Evolutionary conservation across 2,888 invertebrate genomes (phyloP).

Genomic region (Epinotia demarniana): DNA sequence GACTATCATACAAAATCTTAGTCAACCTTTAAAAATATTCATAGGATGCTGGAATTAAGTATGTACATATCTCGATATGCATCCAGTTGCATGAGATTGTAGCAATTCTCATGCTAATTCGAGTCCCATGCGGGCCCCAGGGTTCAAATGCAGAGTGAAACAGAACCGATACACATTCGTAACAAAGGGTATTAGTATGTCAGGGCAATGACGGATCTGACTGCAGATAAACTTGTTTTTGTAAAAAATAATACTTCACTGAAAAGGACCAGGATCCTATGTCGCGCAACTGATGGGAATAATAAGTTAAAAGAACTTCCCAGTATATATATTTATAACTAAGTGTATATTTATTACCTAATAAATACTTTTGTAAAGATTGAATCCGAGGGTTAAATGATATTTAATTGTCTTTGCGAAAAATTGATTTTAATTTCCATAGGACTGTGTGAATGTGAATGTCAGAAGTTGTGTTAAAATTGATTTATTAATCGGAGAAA

Average conservation of each 20-base stretch:
- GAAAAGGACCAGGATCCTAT: not conserved
- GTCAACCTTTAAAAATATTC: constrained; percentile 45
- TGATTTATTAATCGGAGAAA: too few relatives aligned
- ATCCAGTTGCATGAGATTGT: constrained; percentile 59
- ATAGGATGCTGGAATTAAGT: constrained; percentile 48
- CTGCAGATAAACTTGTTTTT: constrained; percentile 26
- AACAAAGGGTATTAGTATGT: constrained; percentile 12
- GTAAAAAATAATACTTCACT: constrained; percentile 16
- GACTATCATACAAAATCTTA: not conserved
- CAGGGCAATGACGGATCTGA: constrained; percentile 21
- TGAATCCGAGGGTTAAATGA: too few relatives aligned
- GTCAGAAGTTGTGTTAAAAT: too few relatives aligned
- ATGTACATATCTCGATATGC: constrained; percentile 60
- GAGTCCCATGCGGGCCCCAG: constrained; percentile 21
- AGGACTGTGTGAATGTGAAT: too few relatives aligned
- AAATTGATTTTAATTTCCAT: too few relatives aligned
- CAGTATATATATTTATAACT: not conserved
- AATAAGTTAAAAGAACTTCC: not conserved
- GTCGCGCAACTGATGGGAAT: not conserved
- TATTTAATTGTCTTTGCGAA: too few relatives aligned
- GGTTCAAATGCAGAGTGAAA: constrained; percentile 30
- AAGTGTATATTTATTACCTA: not conserved
- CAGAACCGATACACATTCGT: constrained; percentile 19
- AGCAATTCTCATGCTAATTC: constrained; percentile 70
- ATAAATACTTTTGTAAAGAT: too few relatives aligned